Evolutionary conservation across 2,797 vertebrate genomes (phyloP).

Genomic region (Pseudochaenichthys georgianus): DNA sequence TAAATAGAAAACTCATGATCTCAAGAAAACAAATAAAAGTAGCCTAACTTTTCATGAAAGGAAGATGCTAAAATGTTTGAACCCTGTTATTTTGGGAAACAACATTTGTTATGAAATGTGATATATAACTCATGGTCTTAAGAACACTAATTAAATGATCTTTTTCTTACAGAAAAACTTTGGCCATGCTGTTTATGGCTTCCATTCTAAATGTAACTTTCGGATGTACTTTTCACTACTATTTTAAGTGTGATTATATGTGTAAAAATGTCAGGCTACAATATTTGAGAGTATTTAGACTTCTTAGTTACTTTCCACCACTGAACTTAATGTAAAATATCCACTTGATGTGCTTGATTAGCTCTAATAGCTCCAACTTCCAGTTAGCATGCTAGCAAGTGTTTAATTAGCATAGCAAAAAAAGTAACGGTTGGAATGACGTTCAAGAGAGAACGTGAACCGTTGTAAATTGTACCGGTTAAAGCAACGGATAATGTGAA

Average conservation of each 20-base stretch:
- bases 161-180: no score
- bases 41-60: no score
- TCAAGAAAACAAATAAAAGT: no score
- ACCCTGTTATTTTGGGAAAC: no score
- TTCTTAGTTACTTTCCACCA: neutral
- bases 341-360: neutral
- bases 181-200: no score
- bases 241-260: neutral
- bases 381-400: slow-evolving; percentile 1
- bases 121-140: no score
- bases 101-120: no score
- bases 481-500: neutral
- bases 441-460: neutral
- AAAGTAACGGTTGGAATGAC: neutral
- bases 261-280: neutral
- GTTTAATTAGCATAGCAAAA: neutral
- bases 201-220: no score
- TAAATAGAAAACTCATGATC: no score
- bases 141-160: no score
- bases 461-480: neutral
- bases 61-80: no score
- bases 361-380: neutral
- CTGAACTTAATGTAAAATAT: neutral
- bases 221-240: no score
- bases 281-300: neutral